Conservation (phyloP, 2,113 vertebrate genomes). For the Oreochromis niloticus region DNA sequence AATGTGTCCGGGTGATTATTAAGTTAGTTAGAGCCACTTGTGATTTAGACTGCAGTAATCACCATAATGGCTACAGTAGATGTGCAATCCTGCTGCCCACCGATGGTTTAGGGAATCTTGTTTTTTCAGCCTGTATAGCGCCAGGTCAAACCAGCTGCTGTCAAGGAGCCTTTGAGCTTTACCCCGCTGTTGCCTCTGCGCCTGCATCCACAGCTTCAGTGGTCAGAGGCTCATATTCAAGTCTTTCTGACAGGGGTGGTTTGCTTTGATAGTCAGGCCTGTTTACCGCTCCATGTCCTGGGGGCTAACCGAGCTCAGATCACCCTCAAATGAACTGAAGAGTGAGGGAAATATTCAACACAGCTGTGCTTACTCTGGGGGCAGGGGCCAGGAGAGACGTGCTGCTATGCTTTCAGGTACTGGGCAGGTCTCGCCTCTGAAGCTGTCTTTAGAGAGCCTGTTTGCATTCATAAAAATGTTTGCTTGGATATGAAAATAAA, state of each 20-base stretch:
- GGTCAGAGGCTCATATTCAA: conserved; percentile 66
- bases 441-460: conserved; percentile 43
- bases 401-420: conserved; percentile 42
- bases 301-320: conserved; percentile 64
- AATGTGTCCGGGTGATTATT: conserved; percentile 1
- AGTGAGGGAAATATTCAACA: conserved; percentile 76
- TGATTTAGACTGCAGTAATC: conserved; percentile 3
- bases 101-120: conserved; percentile 22
- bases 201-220: conserved; percentile 30
- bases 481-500: conserved; percentile 57
- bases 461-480: conserved; percentile 68
- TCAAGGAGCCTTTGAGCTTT: conserved; percentile 38
- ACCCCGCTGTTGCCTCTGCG: conserved; percentile 27
- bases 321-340: conserved; percentile 70
- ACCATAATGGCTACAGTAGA: conserved; percentile 29
- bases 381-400: conserved; percentile 23
- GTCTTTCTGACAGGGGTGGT: conserved; percentile 66
- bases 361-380: conserved; percentile 61
- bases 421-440: conserved; percentile 43
- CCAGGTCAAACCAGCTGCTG: conserved; percentile 20
- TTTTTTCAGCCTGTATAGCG: conserved; percentile 29
- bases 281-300: conserved; percentile 68
- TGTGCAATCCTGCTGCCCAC: neutral
- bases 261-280: conserved; percentile 73
- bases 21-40: conserved; percentile 1